phyloP scores from a whole-genome alignment of 2,888 invertebrate species.

The Pandemis heparana region DNA sequence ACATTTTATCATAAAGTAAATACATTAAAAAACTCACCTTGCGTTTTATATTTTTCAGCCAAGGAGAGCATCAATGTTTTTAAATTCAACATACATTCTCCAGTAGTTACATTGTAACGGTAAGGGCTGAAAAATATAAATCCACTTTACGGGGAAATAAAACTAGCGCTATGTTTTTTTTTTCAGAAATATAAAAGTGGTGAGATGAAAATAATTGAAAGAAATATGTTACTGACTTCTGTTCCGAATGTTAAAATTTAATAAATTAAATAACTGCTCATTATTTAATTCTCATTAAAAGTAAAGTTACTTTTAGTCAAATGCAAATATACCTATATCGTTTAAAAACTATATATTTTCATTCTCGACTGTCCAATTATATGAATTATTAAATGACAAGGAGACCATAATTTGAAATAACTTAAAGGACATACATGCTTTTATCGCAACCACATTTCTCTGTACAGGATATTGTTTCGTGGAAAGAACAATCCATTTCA shows the following conservation, averaged over 20 bases:
- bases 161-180: no score
- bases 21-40: constrained; percentile 56
- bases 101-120: constrained; percentile 59
- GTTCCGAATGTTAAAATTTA: no score
- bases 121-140: constrained; percentile 59
- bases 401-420: neutral
- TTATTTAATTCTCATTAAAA: no score
- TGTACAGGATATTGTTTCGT: constrained; percentile 48
- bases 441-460: constrained; percentile 63
- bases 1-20: no score
- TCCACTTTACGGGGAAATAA: neutral
- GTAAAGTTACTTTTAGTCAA: no score
- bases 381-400: neutral
- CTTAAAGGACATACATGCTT: constrained; percentile 44
- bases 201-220: no score
- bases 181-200: no score
- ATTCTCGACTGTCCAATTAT: no score
- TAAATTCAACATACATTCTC: constrained; percentile 62
- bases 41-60: constrained; percentile 54
- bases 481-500: constrained; percentile 54
- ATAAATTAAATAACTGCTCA: no score
- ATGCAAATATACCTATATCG: no score
- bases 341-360: no score
- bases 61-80: constrained; percentile 56
- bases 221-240: no score